Evolutionary conservation across 1,140 invertebrate genomes (phyloP).

Genomic region (Drosophila melanica): DNA sequence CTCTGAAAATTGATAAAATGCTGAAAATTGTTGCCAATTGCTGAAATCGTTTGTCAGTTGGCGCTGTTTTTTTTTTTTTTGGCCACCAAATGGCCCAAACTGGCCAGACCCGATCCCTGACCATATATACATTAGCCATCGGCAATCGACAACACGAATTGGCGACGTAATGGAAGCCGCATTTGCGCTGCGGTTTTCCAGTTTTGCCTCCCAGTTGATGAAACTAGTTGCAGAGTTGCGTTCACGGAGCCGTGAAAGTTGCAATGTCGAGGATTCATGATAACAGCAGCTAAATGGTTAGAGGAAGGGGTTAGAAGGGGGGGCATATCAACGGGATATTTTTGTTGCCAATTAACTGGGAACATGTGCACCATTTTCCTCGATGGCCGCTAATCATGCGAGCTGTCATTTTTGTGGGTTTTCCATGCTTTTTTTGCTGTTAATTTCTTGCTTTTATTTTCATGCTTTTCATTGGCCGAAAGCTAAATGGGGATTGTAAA

Average conservation of each 20-base stretch:
- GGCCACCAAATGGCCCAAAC: conserved; percentile 30
- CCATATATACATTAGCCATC: conserved; percentile 13
- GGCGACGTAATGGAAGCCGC: conserved; percentile 17
- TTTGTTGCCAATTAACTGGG: conserved; percentile 29
- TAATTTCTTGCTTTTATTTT: neutral
- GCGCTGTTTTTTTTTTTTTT: conserved; percentile 4
- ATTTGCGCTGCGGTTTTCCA: conserved; percentile 8
- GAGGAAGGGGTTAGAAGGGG: neutral
- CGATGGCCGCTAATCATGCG: conserved; percentile 19
- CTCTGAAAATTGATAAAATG: conserved; percentile 18
- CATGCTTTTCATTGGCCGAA: neutral
- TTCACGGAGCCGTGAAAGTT: conserved; percentile 38
- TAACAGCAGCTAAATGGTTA: neutral
- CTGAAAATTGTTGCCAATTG: conserved; percentile 32
- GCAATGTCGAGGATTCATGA: conserved; percentile 12
- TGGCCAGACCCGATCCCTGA: conserved; percentile 31
- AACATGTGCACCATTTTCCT: conserved; percentile 33
- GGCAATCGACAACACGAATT: neutral
- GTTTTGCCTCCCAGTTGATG: neutral
- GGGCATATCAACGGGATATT: no score
- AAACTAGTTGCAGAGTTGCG: conserved; percentile 25
- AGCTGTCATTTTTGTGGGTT: conserved; percentile 18
- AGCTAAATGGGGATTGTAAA: neutral
- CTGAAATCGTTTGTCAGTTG: conserved; percentile 15
- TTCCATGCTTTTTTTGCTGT: neutral